A percentile compares a stretch with the other conserved stretches of the same genome.
These are phyloP conservation scores for Caenorhabditis remanei DNA, from an alignment of 1,140 invertebrate species.

Conservation along the genomic window DNA sequence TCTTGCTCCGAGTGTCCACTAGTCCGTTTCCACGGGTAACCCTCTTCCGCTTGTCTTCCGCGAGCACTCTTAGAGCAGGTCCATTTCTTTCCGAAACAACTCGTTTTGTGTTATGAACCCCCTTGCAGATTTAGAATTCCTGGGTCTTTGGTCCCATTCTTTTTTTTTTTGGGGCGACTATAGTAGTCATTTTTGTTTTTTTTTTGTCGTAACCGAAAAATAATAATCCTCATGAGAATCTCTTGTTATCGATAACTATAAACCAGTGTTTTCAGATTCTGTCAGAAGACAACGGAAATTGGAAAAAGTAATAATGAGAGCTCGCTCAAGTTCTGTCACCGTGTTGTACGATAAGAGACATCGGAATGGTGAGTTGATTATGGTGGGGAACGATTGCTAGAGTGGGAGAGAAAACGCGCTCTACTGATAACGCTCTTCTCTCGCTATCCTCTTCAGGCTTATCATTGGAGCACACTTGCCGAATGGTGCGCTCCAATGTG, in stretches of 20 bases:
- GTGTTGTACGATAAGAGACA: slow-evolving; percentile 21
- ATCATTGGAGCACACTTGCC: too few species aligned
- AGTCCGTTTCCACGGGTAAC: slow-evolving; percentile 21
- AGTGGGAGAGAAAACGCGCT: too few species aligned
- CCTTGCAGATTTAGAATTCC: not conserved
- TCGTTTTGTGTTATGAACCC: slow-evolving; percentile 34
- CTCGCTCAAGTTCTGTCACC: slow-evolving; percentile 58
- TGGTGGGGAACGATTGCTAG: too few species aligned
- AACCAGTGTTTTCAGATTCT: not conserved
- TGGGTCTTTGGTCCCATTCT: slow-evolving; percentile 10
- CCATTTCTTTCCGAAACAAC: not conserved
- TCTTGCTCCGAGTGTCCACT: slow-evolving; percentile 9
- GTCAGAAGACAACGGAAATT: too few species aligned
- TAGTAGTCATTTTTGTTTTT: slow-evolving; percentile 20
- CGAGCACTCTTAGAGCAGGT: not conserved
- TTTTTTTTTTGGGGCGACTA: too few species aligned
- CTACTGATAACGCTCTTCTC: too few species aligned
- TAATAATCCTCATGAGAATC: not conserved
- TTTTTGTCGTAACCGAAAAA: not conserved
- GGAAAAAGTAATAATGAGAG: slow-evolving; percentile 33
- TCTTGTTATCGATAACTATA: too few species aligned
- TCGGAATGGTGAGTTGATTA: slow-evolving; percentile 27
- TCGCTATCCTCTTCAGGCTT: too few species aligned
- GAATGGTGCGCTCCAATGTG: too few species aligned
- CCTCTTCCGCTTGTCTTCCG: slow-evolving; percentile 21